Percentiles rank a stretch among this genome's conserved stretches.
Evolutionary conservation across 2,888 invertebrate genomes (phyloP).

Genomic region (Frankliniella intonsa): DNA sequence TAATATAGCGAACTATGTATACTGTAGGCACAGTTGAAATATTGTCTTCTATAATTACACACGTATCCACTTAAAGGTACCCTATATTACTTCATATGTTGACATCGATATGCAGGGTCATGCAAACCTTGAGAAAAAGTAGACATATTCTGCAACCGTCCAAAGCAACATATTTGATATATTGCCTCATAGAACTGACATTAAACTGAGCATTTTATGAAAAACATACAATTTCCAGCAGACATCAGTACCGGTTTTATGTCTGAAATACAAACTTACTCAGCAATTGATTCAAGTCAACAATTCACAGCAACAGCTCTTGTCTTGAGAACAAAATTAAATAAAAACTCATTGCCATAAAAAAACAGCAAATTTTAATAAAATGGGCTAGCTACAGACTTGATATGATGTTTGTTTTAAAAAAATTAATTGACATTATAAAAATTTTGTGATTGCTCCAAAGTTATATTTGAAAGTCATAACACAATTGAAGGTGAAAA

Average conservation of each 20-base stretch:
- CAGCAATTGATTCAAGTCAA: not conserved
- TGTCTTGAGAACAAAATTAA: not conserved
- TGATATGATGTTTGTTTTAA: not conserved
- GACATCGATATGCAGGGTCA: not conserved
- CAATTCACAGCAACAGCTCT: not conserved
- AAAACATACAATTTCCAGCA: conserved; percentile 9
- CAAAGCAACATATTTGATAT: not conserved
- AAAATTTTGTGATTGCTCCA: not conserved
- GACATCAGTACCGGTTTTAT: not conserved
- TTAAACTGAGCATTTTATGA: not conserved
- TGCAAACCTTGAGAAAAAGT: not conserved
- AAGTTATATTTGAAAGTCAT: not conserved
- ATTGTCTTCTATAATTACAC: not conserved
- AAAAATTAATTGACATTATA: conserved; percentile 6
- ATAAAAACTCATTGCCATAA: not conserved
- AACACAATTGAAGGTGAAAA: not conserved
- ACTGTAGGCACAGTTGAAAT: not conserved
- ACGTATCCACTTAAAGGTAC: not conserved
- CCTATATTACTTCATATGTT: not conserved
- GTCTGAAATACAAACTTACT: not conserved
- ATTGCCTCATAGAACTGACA: not conserved
- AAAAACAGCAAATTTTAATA: not conserved
- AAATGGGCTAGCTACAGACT: not conserved
- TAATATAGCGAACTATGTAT: no score
- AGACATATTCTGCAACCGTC: not conserved